Evolutionary conservation across 2,888 invertebrate species (phyloP).

Genomic region (Ichneumoninae sp.): DNA sequence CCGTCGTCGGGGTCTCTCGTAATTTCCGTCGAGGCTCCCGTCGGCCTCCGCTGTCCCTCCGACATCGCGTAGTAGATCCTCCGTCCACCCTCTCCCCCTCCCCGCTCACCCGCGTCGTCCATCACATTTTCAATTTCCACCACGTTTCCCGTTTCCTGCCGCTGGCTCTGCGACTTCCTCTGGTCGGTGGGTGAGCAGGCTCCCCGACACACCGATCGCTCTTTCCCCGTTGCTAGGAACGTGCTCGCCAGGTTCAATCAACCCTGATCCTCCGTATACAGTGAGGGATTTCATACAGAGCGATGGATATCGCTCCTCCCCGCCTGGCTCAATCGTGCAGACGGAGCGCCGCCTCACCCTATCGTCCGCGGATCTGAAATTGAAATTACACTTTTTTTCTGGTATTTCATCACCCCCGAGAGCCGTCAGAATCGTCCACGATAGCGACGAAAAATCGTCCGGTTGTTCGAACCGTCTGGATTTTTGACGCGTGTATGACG

Average conservation of each 20-base stretch:
- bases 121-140: conserved; percentile 85
- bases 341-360: neutral
- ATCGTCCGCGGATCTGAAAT: conserved; percentile 45
- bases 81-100: conserved; percentile 41
- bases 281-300: conserved; percentile 36
- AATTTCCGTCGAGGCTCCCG: conserved; percentile 66
- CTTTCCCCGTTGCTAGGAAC: conserved; percentile 28
- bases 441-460: neutral
- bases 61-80: conserved; percentile 34
- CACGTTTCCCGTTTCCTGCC: conserved; percentile 84
- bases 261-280: neutral
- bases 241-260: conserved; percentile 33
- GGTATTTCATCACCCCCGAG: neutral
- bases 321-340: neutral
- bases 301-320: conserved; percentile 29
- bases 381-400: conserved; percentile 36
- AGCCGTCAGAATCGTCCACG: neutral
- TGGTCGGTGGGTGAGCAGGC: conserved; percentile 33
- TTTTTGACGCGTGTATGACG: conserved; percentile 6
- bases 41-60: conserved; percentile 26
- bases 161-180: conserved; percentile 62
- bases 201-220: conserved; percentile 45
- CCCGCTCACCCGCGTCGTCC: conserved; percentile 72
- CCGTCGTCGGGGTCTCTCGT: conserved; percentile 61
- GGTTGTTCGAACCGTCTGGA: neutral